Evolutionary conservation across 2,113 vertebrate genomes (phyloP).

Genomic region (Cyrtonyx montezumae): DNA sequence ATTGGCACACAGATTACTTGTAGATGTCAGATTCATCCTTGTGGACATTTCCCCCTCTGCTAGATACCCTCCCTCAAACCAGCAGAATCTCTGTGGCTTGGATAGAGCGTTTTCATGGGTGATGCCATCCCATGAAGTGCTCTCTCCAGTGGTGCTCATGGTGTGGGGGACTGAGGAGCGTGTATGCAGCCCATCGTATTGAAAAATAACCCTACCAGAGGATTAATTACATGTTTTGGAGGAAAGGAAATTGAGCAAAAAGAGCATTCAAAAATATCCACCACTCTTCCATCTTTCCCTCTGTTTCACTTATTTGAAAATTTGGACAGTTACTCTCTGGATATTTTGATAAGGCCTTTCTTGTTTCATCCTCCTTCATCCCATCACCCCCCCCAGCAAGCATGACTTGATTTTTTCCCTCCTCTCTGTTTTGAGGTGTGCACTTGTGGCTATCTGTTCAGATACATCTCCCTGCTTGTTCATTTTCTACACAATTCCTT

Average conservation of each 20-base stretch:
- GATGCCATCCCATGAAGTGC: neutral
- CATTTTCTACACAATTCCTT: slow-evolving; percentile 74
- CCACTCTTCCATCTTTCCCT: neutral
- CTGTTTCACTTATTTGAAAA: neutral
- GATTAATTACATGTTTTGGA: slow-evolving; percentile 38
- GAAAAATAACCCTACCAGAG: slow-evolving; percentile 6
- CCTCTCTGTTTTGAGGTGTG: slow-evolving; percentile 28
- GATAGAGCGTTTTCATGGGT: neutral
- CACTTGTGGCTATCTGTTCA: slow-evolving; percentile 65
- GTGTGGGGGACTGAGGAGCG: neutral
- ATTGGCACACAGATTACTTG: neutral
- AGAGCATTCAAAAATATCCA: neutral
- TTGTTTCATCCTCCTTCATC: slow-evolving; percentile 29
- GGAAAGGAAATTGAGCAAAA: slow-evolving; percentile 22
- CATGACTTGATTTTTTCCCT: slow-evolving; percentile 45
- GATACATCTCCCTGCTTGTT: slow-evolving; percentile 69
- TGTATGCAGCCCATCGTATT: neutral
- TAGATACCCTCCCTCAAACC: neutral
- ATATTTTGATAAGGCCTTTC: slow-evolving; percentile 64
- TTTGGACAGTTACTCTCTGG: neutral
- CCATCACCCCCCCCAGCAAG: neutral
- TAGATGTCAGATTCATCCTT: neutral
- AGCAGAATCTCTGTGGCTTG: neutral
- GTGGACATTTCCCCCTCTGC: neutral
- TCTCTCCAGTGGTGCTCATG: neutral